Conservation (phyloP, 2,888 invertebrate species). For the Euspilapteryx auroguttella region DNA sequence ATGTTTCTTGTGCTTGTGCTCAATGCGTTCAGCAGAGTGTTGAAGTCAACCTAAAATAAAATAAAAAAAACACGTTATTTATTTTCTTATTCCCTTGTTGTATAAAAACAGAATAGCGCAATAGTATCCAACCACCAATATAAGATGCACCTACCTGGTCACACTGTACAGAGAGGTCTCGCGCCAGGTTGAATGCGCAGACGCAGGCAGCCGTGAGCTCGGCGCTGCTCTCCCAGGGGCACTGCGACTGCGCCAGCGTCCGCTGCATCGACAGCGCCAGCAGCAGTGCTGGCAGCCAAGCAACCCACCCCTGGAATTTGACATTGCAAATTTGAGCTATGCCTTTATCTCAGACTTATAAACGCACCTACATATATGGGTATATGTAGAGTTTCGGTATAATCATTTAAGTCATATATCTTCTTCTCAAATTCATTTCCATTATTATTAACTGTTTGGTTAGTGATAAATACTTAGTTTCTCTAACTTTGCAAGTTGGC, state of each 20-base stretch:
- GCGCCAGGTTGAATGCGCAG: slow-evolving; percentile 84
- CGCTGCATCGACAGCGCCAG: slow-evolving; percentile 15
- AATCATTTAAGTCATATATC: no score
- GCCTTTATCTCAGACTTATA: no score
- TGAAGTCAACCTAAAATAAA: slow-evolving; percentile 69
- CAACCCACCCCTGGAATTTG: slow-evolving; percentile 20
- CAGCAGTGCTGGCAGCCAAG: slow-evolving; percentile 18
- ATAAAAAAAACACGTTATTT: slow-evolving; percentile 1
- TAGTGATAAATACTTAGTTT: no score
- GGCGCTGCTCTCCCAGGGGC: slow-evolving; percentile 82
- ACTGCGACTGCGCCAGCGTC: slow-evolving; percentile 72
- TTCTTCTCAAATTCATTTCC: no score
- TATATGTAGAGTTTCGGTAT: no score
- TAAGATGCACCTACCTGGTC: slow-evolving; percentile 80
- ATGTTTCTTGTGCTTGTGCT: slow-evolving; percentile 68
- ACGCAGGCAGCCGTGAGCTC: slow-evolving; percentile 81
- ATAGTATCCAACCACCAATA: no score
- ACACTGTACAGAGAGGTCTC: slow-evolving; percentile 86
- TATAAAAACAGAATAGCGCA: no score
- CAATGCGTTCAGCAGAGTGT: slow-evolving; percentile 71
- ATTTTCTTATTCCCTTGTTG: no score
- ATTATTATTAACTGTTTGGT: no score
- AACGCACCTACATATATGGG: no score
- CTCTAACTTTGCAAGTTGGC: no score
- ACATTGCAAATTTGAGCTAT: no score